phyloP scores from a whole-genome alignment of 92 coral and sea anemone species.

The Muricea muricata region DNA sequence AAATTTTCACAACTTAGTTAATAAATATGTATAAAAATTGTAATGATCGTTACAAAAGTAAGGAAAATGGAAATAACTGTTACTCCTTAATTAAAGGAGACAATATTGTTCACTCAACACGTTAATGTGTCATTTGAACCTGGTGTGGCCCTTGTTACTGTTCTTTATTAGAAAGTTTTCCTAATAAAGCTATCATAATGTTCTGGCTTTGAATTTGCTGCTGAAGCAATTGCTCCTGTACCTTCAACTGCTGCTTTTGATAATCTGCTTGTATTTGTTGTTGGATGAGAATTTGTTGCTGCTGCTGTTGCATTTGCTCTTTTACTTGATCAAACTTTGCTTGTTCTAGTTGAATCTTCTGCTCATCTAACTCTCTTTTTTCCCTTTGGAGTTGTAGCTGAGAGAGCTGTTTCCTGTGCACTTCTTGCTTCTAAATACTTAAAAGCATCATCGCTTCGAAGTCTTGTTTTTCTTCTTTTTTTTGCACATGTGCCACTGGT shows the following conservation, averaged over 20 bases:
- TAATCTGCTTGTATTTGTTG: constrained; percentile 44
- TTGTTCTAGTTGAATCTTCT: constrained; percentile 9
- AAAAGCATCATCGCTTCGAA: not conserved
- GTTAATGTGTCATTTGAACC: too few species aligned
- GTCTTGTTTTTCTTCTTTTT: not conserved
- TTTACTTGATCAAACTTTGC: constrained; percentile 47
- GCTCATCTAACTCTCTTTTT: constrained; percentile 41
- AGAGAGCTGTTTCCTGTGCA: constrained; percentile 26
- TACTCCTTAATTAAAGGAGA: too few species aligned
- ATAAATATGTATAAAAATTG: too few species aligned
- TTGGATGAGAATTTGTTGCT: constrained; percentile 27
- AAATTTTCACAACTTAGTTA: too few species aligned
- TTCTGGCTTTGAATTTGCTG: too few species aligned
- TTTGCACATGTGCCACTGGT: not conserved
- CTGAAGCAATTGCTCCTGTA: too few species aligned
- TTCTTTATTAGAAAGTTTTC: too few species aligned
- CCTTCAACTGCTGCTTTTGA: constrained; percentile 34
- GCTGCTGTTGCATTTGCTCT: constrained; percentile 48
- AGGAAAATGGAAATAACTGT: too few species aligned
- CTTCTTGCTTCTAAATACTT: not conserved
- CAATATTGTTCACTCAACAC: too few species aligned
- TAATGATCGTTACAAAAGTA: too few species aligned
- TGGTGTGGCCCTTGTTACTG: too few species aligned
- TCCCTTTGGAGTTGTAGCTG: constrained; percentile 34
- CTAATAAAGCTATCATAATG: constrained; percentile 45